These are phyloP conservation scores for Heliothis peltigera DNA, from an alignment of 2,888 invertebrate species.

Conservation along the genomic window DNA sequence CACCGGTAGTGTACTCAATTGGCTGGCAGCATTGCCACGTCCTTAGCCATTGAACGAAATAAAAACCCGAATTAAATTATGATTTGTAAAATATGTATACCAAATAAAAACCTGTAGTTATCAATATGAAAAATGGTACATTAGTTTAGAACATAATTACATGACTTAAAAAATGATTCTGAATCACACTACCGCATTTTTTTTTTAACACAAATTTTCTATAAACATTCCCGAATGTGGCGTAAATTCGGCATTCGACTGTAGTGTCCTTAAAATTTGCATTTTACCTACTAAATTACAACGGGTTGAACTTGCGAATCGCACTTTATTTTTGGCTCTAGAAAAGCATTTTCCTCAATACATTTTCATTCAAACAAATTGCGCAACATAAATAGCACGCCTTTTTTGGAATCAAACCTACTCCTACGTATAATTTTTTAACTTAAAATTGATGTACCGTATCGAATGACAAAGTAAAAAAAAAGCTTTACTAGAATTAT, in stretches of 20 bases:
- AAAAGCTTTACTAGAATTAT: too few species aligned
- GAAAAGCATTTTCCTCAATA: not conserved
- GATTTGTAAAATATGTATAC: too few species aligned
- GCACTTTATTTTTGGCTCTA: constrained; percentile 1
- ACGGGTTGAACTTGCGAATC: not conserved
- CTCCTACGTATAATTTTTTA: too few species aligned
- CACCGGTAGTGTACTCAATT: too few species aligned
- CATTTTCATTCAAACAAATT: constrained; percentile 2
- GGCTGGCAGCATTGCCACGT: too few species aligned
- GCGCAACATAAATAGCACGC: not conserved
- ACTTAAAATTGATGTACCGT: too few species aligned
- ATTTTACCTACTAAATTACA: constrained; percentile 1
- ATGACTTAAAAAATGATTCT: not conserved
- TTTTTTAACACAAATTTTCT: constrained; percentile 1
- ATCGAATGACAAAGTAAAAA: too few species aligned
- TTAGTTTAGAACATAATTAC: not conserved
- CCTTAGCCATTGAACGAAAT: too few species aligned
- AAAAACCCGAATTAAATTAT: too few species aligned
- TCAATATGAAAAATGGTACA: too few species aligned
- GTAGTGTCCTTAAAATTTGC: constrained; percentile 1
- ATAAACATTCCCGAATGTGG: not conserved
- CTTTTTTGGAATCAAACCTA: not conserved
- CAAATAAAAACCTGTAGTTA: too few species aligned
- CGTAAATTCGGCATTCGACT: constrained; percentile 1
- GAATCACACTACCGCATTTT: not conserved